Base-by-base conservation (phyloP, 2,888 invertebrate species). In the Nemoura dubitans region DNA sequence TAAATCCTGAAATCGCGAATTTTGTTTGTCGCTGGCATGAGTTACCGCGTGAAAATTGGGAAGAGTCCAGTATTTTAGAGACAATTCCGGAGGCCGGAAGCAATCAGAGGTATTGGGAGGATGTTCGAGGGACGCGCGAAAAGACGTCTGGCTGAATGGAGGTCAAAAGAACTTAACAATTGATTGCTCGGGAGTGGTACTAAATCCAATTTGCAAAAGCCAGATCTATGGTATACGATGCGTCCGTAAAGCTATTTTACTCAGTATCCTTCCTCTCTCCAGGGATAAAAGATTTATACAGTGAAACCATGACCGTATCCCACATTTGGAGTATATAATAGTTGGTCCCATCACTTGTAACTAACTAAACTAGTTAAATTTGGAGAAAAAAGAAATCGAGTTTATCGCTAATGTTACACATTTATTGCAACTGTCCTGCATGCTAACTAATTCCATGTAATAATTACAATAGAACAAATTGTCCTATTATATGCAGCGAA, bases 171-270 rank as follows among this genome's bases (percentile, higher is more conserved):
- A 81, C 81, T 81, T 29, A 28, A 83, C 83, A 83, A 83, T 83
- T 83, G 83, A 83, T 83, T 42, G 43, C 25, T 42, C 42, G 3
- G 26, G 83, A 83, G 83, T 83, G 83, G 30, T 42, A 30, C 42
- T 83, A 83, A 83, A 83, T 83, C 42, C 43, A 83, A 83, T 83
- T 83, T 83, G 83, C n/a, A 83, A 83, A 36, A 83, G 42, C 25
- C 83, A 42, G 28, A 78, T 27, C 83, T 36, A n/a, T 36, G 14
- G 42, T 6, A 83, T n/a, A 26, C n/a, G 25, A 30, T 26, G 36
- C n/a, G 36, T 27, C 83, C n/a, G 26, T 83, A 43, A 83, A 36
- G 36, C 42, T 42, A 83, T 26, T 83, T 83, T 36, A 83, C 83
- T 36, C 83, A 36, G 26, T 83, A 36, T 78, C 78, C 28, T 78